Conservation (phyloP, 2,888 invertebrate genomes). For the Caenorhabditis panamensis region DNA sequence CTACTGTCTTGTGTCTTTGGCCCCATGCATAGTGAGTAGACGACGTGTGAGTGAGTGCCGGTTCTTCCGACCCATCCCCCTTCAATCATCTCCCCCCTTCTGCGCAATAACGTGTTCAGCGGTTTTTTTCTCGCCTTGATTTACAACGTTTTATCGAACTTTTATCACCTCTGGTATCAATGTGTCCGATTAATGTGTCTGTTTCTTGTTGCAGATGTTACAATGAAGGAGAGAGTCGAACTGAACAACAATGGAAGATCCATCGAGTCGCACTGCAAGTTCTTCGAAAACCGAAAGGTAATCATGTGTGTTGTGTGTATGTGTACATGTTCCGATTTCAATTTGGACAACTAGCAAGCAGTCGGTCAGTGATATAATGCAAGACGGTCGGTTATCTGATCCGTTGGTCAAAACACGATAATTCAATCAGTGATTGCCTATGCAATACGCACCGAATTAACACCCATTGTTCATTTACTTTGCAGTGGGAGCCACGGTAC, state of each 20-base stretch:
- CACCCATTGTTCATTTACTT: neutral
- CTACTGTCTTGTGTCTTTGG: conserved; percentile 32
- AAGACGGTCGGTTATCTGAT: neutral
- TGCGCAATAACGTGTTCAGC: conserved; percentile 55
- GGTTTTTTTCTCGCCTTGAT: conserved; percentile 57
- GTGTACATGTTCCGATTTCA: conserved; percentile 3
- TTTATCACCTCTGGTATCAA: conserved; percentile 49
- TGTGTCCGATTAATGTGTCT: conserved; percentile 9
- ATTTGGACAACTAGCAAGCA: neutral
- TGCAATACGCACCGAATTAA: conserved; percentile 2
- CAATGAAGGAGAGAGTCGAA: conserved; percentile 69
- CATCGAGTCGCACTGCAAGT: conserved; percentile 66
- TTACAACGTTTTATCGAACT: conserved; percentile 50
- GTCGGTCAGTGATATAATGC: neutral
- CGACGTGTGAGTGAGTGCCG: conserved; percentile 27
- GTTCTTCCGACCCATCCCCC: conserved; percentile 51
- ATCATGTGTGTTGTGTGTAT: conserved; percentile 21
- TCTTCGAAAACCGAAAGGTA: conserved; percentile 63
- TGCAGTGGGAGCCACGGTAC: conserved; percentile 68
- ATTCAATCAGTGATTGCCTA: conserved; percentile 14
- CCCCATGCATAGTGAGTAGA: conserved; percentile 41
- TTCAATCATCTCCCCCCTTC: conserved; percentile 51
- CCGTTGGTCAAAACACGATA: conserved; percentile 17
- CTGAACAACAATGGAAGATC: conserved; percentile 68
- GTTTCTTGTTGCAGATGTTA: conserved; percentile 48